Percentiles rank a stretch among this genome's conserved stretches.
phyloP scores from a whole-genome alignment of 2,113 vertebrate species.

The Dicaeum eximium region DNA sequence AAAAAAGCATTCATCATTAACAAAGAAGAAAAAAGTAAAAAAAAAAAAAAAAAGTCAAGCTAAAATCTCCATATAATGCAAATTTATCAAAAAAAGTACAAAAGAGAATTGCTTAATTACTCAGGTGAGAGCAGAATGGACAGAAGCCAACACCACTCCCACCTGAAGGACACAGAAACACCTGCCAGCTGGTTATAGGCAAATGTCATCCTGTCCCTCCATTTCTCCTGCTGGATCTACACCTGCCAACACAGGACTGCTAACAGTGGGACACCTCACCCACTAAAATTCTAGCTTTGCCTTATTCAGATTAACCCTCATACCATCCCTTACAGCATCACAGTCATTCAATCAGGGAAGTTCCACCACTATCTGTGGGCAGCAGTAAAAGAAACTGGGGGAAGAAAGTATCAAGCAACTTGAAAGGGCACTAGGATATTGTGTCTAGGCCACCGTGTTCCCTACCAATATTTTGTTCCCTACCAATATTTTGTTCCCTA shows the following conservation, averaged over 20 bases:
- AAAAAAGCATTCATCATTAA: neutral
- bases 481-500: neutral
- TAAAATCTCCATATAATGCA: neutral
- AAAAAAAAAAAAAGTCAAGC: neutral
- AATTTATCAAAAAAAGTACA: neutral
- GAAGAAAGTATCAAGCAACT: neutral
- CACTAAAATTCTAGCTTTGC: neutral
- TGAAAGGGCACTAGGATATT: too few species aligned
- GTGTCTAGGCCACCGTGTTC: neutral
- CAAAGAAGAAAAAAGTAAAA: neutral
- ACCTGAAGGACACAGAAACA: neutral
- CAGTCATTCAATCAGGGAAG: neutral
- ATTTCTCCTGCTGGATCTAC: neutral
- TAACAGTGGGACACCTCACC: neutral
- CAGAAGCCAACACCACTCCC: neutral
- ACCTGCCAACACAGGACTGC: neutral
- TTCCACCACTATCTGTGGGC: neutral
- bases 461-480: neutral
- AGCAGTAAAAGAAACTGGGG: neutral
- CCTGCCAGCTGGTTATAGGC: neutral
- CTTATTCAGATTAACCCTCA: neutral
- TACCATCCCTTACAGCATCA: neutral
- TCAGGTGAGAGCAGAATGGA: neutral
- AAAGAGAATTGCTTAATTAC: neutral
- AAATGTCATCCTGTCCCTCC: neutral